Percentiles rank a stretch among this genome's conserved stretches.
phyloP scores from a whole-genome alignment of 1,140 invertebrate species.

The Helicoverpa zea region DNA sequence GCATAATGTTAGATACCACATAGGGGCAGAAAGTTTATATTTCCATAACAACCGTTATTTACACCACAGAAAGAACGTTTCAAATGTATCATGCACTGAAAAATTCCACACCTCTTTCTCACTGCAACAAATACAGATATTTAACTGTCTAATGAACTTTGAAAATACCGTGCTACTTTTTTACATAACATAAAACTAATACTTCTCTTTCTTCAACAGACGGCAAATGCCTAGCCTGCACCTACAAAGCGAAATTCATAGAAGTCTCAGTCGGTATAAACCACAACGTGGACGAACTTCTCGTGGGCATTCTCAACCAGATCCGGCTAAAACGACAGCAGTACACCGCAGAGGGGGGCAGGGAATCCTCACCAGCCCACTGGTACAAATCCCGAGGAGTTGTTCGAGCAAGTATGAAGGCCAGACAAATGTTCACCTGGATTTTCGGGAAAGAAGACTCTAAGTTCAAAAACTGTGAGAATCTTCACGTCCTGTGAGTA shows the following conservation, averaged over 20 bases:
- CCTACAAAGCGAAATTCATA: slow-evolving; percentile 95
- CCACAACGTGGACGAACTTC: slow-evolving; percentile 95
- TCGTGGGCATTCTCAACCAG: slow-evolving; percentile 91
- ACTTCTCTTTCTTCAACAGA: slow-evolving; percentile 87
- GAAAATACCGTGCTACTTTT: not conserved
- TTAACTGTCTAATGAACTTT: too few relatives aligned
- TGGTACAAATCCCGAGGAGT: slow-evolving; percentile 95
- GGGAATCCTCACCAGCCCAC: slow-evolving; percentile 89
- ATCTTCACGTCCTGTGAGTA: slow-evolving; percentile 93
- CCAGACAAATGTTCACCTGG: slow-evolving; percentile 95
- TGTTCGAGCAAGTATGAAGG: slow-evolving; percentile 95
- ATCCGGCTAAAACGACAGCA: slow-evolving; percentile 92
- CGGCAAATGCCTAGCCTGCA: slow-evolving; percentile 95
- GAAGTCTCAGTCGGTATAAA: slow-evolving; percentile 96
- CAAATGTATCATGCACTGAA: too few relatives aligned
- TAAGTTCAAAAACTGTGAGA: slow-evolving; percentile 97
- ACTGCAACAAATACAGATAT: too few relatives aligned
- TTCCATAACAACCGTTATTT: too few relatives aligned
- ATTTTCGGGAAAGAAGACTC: slow-evolving; percentile 96
- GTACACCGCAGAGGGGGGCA: slow-evolving; percentile 86
- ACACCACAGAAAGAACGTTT: too few relatives aligned
- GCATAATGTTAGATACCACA: too few relatives aligned
- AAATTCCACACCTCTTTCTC: too few relatives aligned
- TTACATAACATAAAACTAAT: slow-evolving; percentile 5
- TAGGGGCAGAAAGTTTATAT: too few relatives aligned